Percentiles rank a stretch among this genome's conserved stretches.
Evolutionary conservation across 2,797 vertebrate genomes (phyloP).

Genomic region (Stomatorhinus walkeri): DNA sequence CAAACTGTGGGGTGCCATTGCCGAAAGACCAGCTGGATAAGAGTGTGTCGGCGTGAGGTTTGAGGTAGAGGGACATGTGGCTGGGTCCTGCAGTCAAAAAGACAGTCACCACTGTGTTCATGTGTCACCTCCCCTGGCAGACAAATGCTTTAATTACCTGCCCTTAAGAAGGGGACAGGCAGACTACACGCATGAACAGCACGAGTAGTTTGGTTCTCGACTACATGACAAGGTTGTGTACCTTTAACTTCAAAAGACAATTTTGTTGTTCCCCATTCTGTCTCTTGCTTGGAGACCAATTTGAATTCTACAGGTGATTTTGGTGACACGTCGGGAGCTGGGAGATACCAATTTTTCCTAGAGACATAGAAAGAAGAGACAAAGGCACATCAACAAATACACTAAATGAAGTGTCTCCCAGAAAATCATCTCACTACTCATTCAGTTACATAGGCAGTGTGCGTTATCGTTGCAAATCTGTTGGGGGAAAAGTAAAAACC

Average conservation of each 20-base stretch:
- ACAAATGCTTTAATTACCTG: background rate
- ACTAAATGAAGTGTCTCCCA: background rate
- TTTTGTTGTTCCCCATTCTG: constrained; percentile 67
- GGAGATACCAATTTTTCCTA: constrained; percentile 96
- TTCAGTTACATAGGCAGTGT: background rate
- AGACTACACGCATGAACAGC: background rate
- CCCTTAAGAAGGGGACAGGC: background rate
- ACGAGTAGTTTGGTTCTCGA: background rate
- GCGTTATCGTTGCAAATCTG: background rate
- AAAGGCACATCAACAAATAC: background rate
- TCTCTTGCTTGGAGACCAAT: constrained; percentile 74
- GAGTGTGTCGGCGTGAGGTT: constrained; percentile 60
- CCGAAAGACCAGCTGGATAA: constrained; percentile 85
- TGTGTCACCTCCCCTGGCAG: background rate
- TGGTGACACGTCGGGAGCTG: constrained; percentile 70
- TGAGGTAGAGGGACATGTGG: constrained; percentile 87
- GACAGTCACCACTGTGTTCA: background rate
- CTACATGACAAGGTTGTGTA: constrained; percentile 34
- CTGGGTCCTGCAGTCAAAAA: constrained; percentile 69
- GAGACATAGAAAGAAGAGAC: constrained; percentile 22
- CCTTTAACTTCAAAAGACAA: constrained; percentile 81
- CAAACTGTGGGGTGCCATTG: constrained; percentile 68
- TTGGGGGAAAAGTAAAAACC: background rate
- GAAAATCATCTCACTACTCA: background rate
- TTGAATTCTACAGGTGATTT: constrained; percentile 70